Percentiles rank a stretch among this genome's conserved stretches.
phyloP scores from a whole-genome alignment of 2,113 vertebrate species.

The Aleadryas rufinucha region DNA sequence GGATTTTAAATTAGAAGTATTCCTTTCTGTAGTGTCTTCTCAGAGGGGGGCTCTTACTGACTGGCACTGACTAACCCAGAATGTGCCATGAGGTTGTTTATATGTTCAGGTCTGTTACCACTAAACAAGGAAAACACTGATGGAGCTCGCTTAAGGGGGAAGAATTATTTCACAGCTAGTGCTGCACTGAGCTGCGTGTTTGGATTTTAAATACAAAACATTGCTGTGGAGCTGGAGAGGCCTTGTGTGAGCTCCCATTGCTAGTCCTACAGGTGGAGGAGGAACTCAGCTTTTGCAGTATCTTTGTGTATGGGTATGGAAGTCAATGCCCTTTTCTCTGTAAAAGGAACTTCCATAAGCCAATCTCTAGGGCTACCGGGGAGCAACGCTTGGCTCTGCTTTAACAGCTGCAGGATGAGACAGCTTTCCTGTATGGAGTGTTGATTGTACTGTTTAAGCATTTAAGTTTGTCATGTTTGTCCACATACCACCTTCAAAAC shows the following conservation, averaged over 20 bases:
- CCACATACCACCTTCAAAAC: neutral
- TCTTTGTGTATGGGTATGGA: neutral
- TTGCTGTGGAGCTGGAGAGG: neutral
- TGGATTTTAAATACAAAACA: conserved; percentile 36
- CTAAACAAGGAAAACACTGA: conserved; percentile 3
- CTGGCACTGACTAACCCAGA: conserved; percentile 11
- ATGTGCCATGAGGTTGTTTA: conserved; percentile 2
- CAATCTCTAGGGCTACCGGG: neutral
- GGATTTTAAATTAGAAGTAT: conserved; percentile 41
- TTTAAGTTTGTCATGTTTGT: neutral
- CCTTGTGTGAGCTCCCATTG: neutral
- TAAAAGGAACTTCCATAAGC: neutral
- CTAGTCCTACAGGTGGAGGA: neutral
- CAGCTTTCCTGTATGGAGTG: neutral
- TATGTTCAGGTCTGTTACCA: conserved; percentile 11
- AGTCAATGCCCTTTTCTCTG: neutral
- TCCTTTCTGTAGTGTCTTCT: conserved; percentile 14
- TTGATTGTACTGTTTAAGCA: neutral
- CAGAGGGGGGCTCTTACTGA: conserved; percentile 5
- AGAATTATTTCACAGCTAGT: conserved; percentile 28
- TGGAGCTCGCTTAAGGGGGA: neutral
- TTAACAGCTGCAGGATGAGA: neutral
- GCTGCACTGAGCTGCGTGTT: neutral
- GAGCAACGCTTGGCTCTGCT: neutral
- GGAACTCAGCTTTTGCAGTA: neutral